These are phyloP conservation scores for Phylloscopus collybita DNA, from an alignment of 2,797 vertebrate species.

Conservation along the genomic window DNA sequence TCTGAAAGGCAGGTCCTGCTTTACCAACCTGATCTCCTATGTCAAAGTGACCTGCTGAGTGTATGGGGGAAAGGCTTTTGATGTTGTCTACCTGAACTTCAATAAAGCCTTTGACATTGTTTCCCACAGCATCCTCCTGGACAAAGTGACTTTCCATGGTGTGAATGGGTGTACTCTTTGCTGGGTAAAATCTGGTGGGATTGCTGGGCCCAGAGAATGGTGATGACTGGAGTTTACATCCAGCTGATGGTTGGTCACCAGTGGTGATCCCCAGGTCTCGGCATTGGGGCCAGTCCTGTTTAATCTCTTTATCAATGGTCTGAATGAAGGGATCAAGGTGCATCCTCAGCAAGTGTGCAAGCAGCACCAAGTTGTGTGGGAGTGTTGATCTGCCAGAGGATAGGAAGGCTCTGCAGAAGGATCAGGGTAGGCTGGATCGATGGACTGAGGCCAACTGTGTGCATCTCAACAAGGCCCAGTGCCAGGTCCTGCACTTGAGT, in stretches of 20 bases:
- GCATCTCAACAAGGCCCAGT: not conserved
- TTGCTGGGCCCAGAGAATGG: not conserved
- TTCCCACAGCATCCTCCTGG: not conserved
- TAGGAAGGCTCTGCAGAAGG: not conserved
- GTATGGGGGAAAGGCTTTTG: not conserved
- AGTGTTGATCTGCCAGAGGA: not conserved
- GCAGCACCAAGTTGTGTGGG: not conserved
- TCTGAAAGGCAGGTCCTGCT: not conserved
- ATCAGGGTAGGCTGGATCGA: not conserved
- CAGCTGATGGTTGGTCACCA: not conserved
- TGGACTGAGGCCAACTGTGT: not conserved
- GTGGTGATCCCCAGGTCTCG: not conserved
- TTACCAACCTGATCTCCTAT: not conserved
- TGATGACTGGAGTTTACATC: not conserved
- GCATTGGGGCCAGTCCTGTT: not conserved
- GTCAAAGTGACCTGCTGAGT: not conserved
- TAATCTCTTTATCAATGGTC: not conserved
- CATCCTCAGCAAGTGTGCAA: not conserved
- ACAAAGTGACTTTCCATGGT: not conserved
- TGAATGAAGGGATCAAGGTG: not conserved
- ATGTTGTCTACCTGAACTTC: not conserved
- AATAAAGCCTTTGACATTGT: not conserved
- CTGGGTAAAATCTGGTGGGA: not conserved
- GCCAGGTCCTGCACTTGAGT: not conserved
- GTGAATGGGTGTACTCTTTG: not conserved